These are phyloP conservation scores for Drosophila teissieri DNA, from an alignment of 1,140 invertebrate genomes.

Conservation along the genomic window DNA sequence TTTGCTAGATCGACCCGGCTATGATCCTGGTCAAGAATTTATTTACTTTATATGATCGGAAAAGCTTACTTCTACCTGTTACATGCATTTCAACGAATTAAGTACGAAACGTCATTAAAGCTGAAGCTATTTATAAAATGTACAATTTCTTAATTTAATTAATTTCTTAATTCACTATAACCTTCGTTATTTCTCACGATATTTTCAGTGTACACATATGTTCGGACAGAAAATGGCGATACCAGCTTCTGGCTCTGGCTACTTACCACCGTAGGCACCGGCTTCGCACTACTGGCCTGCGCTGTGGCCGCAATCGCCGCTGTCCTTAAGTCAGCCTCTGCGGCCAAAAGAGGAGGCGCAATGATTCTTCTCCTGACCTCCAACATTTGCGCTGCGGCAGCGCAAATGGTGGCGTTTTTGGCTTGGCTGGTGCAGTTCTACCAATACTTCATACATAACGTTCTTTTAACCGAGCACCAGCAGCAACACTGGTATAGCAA, in stretches of 20 bases:
- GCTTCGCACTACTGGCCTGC: constrained; percentile 72
- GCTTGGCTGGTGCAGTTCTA: constrained; percentile 82
- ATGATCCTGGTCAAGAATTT: too few species aligned
- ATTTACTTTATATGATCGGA: too few species aligned
- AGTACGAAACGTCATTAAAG: too few species aligned
- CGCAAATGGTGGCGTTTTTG: constrained; percentile 77
- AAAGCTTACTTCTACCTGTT: too few species aligned
- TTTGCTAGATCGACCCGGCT: too few species aligned
- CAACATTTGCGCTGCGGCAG: constrained; percentile 71
- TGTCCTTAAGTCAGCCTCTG: constrained; percentile 78
- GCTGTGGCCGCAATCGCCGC: constrained; percentile 79
- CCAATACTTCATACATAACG: constrained; percentile 79
- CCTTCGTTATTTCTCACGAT: too few species aligned
- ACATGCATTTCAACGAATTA: too few species aligned
- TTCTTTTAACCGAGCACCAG: constrained; percentile 68
- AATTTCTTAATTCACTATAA: too few species aligned
- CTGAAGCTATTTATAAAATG: too few species aligned
- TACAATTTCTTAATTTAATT: too few species aligned
- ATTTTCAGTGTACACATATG: constrained; percentile 67
- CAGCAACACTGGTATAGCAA: constrained; percentile 75
- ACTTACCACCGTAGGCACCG: constrained; percentile 75
- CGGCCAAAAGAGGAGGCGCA: constrained; percentile 72
- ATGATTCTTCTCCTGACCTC: constrained; percentile 76
- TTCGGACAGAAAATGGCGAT: constrained; percentile 70
- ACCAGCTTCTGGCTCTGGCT: constrained; percentile 82